Conservation (phyloP, 2,888 invertebrate genomes). For the Aporophyla lueneburgensis region DNA sequence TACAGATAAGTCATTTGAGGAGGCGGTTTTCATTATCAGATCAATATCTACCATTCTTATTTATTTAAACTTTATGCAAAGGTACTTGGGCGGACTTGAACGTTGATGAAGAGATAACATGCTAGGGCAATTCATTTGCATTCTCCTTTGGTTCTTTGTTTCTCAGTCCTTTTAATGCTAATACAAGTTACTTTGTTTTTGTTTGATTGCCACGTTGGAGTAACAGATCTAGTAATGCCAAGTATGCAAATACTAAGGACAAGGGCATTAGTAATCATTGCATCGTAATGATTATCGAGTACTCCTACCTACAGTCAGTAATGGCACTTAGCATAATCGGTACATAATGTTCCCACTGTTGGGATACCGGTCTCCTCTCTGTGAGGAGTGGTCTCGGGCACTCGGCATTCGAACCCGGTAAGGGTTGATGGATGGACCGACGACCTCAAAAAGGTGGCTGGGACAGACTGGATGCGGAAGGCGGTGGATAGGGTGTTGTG, state of each 20-base stretch:
- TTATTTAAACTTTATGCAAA: slow-evolving; percentile 3
- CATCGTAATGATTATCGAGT: slow-evolving; percentile 24
- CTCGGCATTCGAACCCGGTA: too few relatives aligned
- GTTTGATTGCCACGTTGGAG: slow-evolving; percentile 28
- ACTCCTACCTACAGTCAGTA: too few relatives aligned
- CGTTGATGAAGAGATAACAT: slow-evolving; percentile 1
- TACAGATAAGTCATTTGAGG: neutral
- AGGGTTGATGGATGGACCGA: too few relatives aligned
- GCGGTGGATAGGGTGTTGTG: too few relatives aligned
- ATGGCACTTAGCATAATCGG: too few relatives aligned
- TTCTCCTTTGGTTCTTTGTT: slow-evolving; percentile 6
- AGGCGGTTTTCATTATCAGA: slow-evolving; percentile 14
- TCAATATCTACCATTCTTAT: neutral
- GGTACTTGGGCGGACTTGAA: slow-evolving; percentile 3
- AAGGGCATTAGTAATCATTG: slow-evolving; percentile 13
- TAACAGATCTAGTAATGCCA: slow-evolving; percentile 33
- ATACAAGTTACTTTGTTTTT: neutral
- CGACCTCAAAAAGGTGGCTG: too few relatives aligned
- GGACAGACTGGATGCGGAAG: too few relatives aligned
- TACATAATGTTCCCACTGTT: too few relatives aligned
- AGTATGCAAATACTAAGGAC: slow-evolving; percentile 45
- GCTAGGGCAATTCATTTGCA: neutral
- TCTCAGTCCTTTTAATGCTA: neutral
- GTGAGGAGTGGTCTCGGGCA: too few relatives aligned
- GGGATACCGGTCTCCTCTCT: too few relatives aligned